phyloP scores from a whole-genome alignment of 1,140 invertebrate species.

The Triops cancriformis region DNA sequence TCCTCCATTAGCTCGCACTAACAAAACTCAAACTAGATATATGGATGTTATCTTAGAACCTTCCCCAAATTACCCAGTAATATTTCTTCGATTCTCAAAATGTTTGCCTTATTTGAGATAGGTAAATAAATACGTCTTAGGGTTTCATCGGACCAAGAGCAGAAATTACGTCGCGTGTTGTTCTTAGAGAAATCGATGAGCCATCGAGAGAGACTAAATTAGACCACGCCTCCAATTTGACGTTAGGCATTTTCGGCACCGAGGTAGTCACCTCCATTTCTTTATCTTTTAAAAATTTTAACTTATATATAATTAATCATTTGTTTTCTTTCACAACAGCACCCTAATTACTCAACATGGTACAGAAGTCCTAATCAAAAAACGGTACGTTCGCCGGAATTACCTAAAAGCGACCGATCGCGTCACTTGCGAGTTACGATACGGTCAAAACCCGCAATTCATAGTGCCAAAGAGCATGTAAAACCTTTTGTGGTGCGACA shows the following conservation, averaged over 20 bases:
- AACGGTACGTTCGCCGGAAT: background rate
- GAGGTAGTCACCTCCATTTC: background rate
- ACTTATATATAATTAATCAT: background rate
- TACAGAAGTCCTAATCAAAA: background rate
- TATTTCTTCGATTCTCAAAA: background rate
- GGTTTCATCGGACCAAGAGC: background rate
- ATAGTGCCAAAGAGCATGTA: background rate
- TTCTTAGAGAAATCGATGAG: background rate
- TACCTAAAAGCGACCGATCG: background rate
- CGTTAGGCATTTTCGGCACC: background rate
- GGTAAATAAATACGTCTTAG: background rate
- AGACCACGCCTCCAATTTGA: conserved; percentile 2
- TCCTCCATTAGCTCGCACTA: background rate
- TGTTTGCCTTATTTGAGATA: background rate
- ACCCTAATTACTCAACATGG: background rate
- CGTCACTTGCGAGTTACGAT: background rate
- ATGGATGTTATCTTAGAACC: background rate
- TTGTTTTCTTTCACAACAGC: background rate
- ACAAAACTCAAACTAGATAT: background rate
- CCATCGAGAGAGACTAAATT: background rate
- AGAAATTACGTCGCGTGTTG: background rate
- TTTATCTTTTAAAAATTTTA: background rate
- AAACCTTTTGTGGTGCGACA: background rate
- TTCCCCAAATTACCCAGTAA: background rate
- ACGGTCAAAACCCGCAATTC: background rate